These are phyloP conservation scores for Zonotrichia leucophrys DNA, from an alignment of 2,113 vertebrate species.

Conservation along the genomic window DNA sequence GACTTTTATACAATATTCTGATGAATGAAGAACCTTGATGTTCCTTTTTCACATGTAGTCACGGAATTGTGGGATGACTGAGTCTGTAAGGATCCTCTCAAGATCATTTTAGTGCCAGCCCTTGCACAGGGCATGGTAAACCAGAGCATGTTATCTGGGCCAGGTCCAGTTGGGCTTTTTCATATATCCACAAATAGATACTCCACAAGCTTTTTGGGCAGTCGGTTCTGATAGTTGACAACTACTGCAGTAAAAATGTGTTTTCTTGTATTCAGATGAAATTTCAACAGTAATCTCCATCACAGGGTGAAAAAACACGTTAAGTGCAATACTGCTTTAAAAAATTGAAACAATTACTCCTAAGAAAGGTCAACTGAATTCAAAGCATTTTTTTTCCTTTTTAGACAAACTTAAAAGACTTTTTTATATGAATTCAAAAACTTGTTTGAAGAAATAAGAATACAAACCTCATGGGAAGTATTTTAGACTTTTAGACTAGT, in stretches of 20 bases:
- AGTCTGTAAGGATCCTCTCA: neutral
- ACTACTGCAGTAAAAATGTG: neutral
- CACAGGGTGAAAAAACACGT: neutral
- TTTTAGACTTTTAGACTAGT: neutral
- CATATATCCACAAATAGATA: neutral
- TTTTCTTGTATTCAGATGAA: neutral
- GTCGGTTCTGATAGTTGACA: neutral
- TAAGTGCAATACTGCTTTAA: neutral
- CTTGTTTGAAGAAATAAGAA: neutral
- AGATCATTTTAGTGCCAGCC: neutral
- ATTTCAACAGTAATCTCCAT: neutral
- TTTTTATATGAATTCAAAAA: neutral
- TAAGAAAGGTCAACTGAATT: neutral
- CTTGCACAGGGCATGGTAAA: neutral
- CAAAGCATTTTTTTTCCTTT: neutral
- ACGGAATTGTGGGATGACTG: neutral
- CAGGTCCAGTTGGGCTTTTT: neutral
- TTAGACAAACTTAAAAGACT: neutral
- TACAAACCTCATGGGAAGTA: neutral
- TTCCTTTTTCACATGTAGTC: neutral
- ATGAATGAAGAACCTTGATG: neutral
- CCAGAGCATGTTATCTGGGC: neutral
- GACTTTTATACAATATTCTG: neutral
- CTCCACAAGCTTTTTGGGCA: neutral
- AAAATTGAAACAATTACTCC: neutral